Base-by-base conservation (phyloP, 2,888 invertebrate genomes). In the Orgyia antiqua region DNA sequence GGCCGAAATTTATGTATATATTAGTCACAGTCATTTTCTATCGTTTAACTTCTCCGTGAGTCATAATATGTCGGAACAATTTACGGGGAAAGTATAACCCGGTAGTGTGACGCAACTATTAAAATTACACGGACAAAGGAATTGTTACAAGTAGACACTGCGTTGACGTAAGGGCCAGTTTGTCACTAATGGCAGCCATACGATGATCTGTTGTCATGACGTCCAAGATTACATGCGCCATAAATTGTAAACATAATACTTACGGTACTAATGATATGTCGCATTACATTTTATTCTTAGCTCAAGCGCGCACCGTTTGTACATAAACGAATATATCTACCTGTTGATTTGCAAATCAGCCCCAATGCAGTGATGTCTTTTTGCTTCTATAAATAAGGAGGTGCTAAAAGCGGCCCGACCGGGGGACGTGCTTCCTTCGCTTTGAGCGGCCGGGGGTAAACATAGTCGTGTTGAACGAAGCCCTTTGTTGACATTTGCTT, bases 361-460 rank as follows among this genome's bases (percentile, higher is more conserved):
- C 63, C 63, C 57, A 60, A 58, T 58, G 58, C 60, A 55, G 62
- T 65, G 72, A 64, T 68, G 58, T 69, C 70, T 70, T 71, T 73
- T 72, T 73, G 68, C 65, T 61, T 82, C 80, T 83, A 83, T 79
- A 84, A 86, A 83, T 86, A 83, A 72, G 76, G 73, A 84, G 84
- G 83, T 84, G 84, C 82, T 86, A 86, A 86, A 86, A 83, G 82
- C 79, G 78, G 72, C 68, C 77, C 60, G 68, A 58, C 69, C 71
- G 75, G 82, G 82, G 73, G 82, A 79, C 79, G 71, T 68, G 79
- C 71, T 79, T 83, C 83, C 83, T 80, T 58, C 62, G 75, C 82
- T 83, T 82, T 82, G 80, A 78, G 68, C 76, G 65, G 62, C 73
- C 73, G 72, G 76, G 77, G 77, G 76, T 79, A 84, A 82, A 83